Percentiles rank a stretch among this genome's conserved stretches.
phyloP scores from a whole-genome alignment of 1,140 invertebrate genomes.

The Leptinotarsa defecta region DNA sequence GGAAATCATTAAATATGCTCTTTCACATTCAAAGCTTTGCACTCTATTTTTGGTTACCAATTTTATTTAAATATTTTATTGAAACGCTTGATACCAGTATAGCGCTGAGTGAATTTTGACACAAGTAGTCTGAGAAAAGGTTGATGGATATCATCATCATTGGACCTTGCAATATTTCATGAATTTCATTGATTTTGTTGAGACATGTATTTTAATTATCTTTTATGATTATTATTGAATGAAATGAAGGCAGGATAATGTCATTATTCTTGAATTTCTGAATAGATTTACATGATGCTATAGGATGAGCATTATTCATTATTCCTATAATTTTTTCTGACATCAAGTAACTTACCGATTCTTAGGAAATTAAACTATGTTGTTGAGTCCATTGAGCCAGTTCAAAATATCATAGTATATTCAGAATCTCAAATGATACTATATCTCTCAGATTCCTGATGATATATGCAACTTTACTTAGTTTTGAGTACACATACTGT shows the following conservation, averaged over 20 bases:
- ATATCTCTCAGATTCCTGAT: not conserved
- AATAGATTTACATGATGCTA: not conserved
- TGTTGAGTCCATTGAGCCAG: not conserved
- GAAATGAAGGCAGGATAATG: not conserved
- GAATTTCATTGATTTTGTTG: not conserved
- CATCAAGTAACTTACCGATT: not conserved
- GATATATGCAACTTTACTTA: not conserved
- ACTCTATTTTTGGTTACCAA: not conserved
- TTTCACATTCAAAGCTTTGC: not conserved
- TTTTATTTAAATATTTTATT: not conserved
- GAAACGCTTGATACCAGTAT: not conserved
- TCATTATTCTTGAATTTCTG: not conserved
- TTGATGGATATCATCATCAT: not conserved
- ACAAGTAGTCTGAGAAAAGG: not conserved
- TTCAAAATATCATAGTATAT: not conserved
- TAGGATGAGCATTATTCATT: not conserved
- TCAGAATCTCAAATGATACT: not conserved
- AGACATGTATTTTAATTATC: not conserved
- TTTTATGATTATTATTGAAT: not conserved
- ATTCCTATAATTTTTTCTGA: not conserved
- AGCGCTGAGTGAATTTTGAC: slow-evolving; percentile 1
- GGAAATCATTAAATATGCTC: not conserved
- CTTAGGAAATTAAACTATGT: not conserved
- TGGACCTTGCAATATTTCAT: not conserved
- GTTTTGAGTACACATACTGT: not conserved